A percentile compares a stretch with the other conserved stretches of the same genome.
phyloP scores from a whole-genome alignment of 1,140 invertebrate species.

The Polyergus mexicanus region DNA sequence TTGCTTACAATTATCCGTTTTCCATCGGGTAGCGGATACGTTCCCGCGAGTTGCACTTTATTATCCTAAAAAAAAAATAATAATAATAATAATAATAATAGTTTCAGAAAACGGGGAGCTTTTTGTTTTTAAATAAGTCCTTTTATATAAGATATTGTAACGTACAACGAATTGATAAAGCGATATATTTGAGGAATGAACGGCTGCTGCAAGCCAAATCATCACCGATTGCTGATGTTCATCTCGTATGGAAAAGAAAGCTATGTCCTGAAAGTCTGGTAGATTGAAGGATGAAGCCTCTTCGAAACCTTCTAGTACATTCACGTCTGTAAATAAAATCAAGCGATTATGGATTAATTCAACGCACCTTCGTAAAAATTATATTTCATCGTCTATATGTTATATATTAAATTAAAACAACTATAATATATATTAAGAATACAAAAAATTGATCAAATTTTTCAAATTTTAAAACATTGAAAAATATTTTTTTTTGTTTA shows the following conservation, averaged over 20 bases:
- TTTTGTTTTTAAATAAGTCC: not conserved
- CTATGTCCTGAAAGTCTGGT: conserved; percentile 41
- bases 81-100: not conserved
- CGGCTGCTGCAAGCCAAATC: conserved; percentile 64
- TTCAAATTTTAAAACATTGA: too few species aligned
- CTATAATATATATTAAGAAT: not conserved
- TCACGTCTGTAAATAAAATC: conserved; percentile 63
- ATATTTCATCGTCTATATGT: not conserved
- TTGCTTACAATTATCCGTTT: conserved; percentile 62
- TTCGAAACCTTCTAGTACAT: conserved; percentile 69
- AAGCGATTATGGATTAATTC: not conserved
- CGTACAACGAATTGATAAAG: conserved; percentile 66
- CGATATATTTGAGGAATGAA: conserved; percentile 56
- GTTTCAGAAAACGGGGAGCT: not conserved
- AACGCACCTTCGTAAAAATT: not conserved
- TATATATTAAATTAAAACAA: not conserved
- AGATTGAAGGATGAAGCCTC: conserved; percentile 38
- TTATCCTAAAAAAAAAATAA: conserved; percentile 40
- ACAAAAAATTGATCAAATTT: too few species aligned
- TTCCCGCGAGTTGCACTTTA: not conserved
- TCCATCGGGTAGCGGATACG: conserved; percentile 52
- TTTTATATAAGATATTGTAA: conserved; percentile 32
- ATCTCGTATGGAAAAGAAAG: conserved; percentile 66
- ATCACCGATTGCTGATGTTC: not conserved
- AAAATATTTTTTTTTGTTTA: too few species aligned